A percentile compares a stretch with the other conserved stretches of the same genome.
Conservation (phyloP, 2,888 invertebrate genomes). For the Lucinisca nassula region DNA sequence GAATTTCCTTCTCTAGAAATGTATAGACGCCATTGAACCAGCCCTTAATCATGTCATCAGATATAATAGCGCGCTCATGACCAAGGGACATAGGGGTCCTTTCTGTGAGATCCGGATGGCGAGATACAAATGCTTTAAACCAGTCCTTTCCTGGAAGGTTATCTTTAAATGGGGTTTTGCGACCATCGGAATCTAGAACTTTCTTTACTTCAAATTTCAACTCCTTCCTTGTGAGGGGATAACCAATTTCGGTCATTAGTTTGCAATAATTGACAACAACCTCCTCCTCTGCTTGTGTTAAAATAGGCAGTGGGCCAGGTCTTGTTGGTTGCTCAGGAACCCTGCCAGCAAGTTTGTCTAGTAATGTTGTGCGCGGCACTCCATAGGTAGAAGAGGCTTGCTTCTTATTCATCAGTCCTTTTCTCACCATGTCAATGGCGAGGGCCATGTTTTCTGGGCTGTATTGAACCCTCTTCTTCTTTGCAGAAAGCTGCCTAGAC, state of each 20-base stretch:
- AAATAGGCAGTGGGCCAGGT: no score
- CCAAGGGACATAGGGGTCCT: constrained; percentile 24
- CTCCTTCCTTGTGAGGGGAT: no score
- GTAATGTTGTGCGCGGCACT: constrained; percentile 33
- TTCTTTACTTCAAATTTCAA: no score
- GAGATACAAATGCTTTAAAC: no score
- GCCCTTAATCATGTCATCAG: constrained; percentile 37
- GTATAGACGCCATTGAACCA: constrained; percentile 13
- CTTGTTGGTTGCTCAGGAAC: constrained; percentile 4
- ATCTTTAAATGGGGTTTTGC: no score
- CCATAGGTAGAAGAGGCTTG: constrained; percentile 14
- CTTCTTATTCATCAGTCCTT: constrained; percentile 14
- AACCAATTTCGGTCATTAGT: no score
- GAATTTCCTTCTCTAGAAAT: constrained; percentile 31
- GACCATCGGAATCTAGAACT: no score
- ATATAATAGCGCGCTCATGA: constrained; percentile 34
- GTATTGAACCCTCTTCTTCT: constrained; percentile 14
- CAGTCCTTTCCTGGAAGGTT: no score
- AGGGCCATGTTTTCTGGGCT: constrained; percentile 22
- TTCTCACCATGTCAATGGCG: constrained; percentile 13
- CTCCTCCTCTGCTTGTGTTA: no score
- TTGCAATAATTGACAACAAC: no score
- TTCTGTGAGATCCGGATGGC: constrained; percentile 18
- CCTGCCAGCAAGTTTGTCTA: constrained; percentile 34
- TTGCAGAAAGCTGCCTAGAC: not conserved